These are phyloP conservation scores for Leptinotarsa texana DNA, from an alignment of 1,140 invertebrate genomes.

Conservation along the genomic window DNA sequence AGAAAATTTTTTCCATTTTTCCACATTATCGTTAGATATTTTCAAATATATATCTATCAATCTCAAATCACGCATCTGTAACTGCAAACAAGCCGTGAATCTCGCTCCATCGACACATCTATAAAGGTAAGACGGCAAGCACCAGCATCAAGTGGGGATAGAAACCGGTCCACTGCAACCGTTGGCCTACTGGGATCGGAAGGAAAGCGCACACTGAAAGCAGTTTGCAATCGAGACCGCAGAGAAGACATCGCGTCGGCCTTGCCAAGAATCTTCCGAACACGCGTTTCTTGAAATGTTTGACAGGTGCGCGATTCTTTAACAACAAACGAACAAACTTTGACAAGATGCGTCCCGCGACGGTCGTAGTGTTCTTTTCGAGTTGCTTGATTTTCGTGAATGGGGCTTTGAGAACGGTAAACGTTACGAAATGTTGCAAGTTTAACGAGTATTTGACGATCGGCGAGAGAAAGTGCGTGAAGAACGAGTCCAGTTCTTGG, in stretches of 20 bases:
- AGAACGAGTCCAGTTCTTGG: conserved; percentile 35
- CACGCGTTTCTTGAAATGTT: conserved; percentile 12
- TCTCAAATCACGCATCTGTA: neutral
- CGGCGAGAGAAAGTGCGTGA: conserved; percentile 33
- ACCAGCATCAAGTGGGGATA: neutral
- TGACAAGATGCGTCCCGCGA: neutral
- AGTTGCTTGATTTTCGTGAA: neutral
- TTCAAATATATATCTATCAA: neutral
- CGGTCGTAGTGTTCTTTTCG: neutral
- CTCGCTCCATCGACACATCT: conserved; percentile 9
- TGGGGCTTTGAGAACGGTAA: neutral
- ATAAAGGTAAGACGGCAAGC: conserved; percentile 15
- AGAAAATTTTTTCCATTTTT: too few species aligned
- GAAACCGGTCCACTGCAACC: conserved; percentile 22
- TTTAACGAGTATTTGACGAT: conserved; percentile 36
- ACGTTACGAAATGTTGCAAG: conserved; percentile 39
- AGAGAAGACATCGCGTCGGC: neutral
- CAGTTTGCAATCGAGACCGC: conserved; percentile 21
- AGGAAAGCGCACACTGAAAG: conserved; percentile 7
- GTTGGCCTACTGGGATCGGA: conserved; percentile 12
- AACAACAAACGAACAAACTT: too few species aligned
- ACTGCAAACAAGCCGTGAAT: neutral
- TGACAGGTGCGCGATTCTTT: neutral
- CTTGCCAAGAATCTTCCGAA: neutral
- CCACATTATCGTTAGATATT: too few species aligned